Evolutionary conservation across 2,113 vertebrate genomes (phyloP), one percentile per base, ranked within the genome.

Genomic region (Xyrauchen texanus): DNA sequence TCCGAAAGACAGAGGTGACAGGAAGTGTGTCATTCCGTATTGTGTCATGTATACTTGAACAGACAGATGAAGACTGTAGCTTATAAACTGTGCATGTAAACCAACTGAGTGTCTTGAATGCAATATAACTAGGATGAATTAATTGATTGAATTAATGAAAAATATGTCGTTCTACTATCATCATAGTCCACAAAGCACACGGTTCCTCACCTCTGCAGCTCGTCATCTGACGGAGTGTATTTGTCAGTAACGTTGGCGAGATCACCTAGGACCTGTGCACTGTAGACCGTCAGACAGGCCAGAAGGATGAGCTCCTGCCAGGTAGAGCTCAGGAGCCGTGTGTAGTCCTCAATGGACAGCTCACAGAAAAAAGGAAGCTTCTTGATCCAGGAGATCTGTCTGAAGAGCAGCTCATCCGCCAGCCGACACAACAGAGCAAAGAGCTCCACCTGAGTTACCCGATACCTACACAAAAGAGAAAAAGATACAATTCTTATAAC

Each of bases 371-470:
- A 99, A 0, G 98, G 98, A 89, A 99, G 93, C 93, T 98, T 98
- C 93, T 99, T 99, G 88, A 99, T 96, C 98, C 98, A 99, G 78
- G 95, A 94, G 86, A 99, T 99, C 92, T 99, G 98, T 52, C 98
- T 94, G 88, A 98, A 99, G 65, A 99, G 96, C 86, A 98, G 93
- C 90, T 99, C 98, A 0, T 99, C 98, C 0, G 98, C 98, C 92
- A 99, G 92, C 10, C 98, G 96, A 81, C 98, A 99, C 84, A 99
- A 90, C 91, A 99, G 87, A 0, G 97, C 96, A 57, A 99, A 99
- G 65, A 99, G 94, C 93, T 99, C 98, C 83, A 97, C 95, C 91
- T 98, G 98, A 10, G 95, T 99, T 88, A 99, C 97, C 85, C 95
- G 94, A 47, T 99, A 99, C 88, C 98, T 99, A 10, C 53, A 34